Evolutionary conservation across 1,140 invertebrate genomes (phyloP).

Genomic region (Acromyrmex charruanus): DNA sequence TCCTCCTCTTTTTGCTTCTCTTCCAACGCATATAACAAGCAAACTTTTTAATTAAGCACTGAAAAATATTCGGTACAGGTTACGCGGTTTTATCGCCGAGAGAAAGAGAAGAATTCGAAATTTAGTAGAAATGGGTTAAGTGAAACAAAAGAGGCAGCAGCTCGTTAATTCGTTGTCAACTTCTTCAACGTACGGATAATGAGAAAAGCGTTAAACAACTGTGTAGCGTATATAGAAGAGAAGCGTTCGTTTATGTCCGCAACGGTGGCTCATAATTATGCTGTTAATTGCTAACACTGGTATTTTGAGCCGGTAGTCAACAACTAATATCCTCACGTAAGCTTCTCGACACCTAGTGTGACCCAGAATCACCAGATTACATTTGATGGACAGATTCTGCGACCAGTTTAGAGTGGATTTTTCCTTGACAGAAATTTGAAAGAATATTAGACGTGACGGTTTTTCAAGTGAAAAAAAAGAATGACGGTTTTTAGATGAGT

Average conservation of each 20-base stretch:
- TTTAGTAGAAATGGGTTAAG: conserved; percentile 37
- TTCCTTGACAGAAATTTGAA: background rate
- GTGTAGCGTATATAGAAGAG: background rate
- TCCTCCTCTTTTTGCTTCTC: background rate
- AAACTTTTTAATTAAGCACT: conserved; percentile 55
- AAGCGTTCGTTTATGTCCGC: conserved; percentile 18
- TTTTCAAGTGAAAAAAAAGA: background rate
- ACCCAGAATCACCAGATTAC: conserved; percentile 23
- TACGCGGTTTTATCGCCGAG: background rate
- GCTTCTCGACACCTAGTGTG: background rate
- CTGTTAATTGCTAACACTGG: conserved; percentile 39
- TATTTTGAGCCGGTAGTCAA: conserved; percentile 38
- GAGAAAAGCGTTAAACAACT: conserved; percentile 53
- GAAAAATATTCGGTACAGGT: conserved; percentile 22
- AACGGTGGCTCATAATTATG: conserved; percentile 41
- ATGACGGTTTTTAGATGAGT: background rate
- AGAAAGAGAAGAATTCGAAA: conserved; percentile 16
- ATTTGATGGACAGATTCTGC: background rate
- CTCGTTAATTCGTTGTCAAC: conserved; percentile 40
- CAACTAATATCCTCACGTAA: conserved; percentile 24
- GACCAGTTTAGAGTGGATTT: background rate
- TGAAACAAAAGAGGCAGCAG: conserved; percentile 47
- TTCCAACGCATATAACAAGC: conserved; percentile 17
- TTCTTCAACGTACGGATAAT: conserved; percentile 45
- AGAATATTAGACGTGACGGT: background rate